Evolutionary conservation across 1,140 invertebrate genomes (phyloP).

Genomic region (Ceratoteleas bidentatus): DNA sequence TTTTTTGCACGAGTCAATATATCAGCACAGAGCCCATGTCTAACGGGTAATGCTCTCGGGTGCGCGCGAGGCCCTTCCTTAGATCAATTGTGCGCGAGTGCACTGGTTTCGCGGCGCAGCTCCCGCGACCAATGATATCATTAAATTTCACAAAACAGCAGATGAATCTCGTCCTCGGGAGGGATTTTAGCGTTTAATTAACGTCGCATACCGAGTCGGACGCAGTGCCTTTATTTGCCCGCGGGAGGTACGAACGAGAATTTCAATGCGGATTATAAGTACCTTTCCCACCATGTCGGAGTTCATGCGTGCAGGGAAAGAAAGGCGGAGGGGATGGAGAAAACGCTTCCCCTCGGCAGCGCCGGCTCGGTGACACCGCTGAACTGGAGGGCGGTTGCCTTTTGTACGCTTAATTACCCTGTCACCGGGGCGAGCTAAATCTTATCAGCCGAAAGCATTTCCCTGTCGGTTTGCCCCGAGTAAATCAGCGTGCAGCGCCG

Average conservation of each 20-base stretch:
- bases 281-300: conserved; percentile 36
- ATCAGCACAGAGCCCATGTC: conserved; percentile 79
- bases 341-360: background rate
- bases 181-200: conserved; percentile 70
- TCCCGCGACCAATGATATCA: conserved; percentile 39
- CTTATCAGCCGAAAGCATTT: no score
- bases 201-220: conserved; percentile 70
- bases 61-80: conserved; percentile 19
- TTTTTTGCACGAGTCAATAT: conserved; percentile 79
- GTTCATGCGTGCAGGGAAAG: conserved; percentile 26
- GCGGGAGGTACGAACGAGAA: conserved; percentile 69
- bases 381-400: no score
- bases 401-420: no score
- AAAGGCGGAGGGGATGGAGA: conserved; percentile 1
- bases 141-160: conserved; percentile 34
- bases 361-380: no score
- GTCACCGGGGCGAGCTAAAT: no score
- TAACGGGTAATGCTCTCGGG: conserved; percentile 77
- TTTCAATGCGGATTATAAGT: conserved; percentile 66
- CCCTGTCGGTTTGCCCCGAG: no score
- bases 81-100: conserved; percentile 36
- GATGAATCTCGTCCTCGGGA: conserved; percentile 23
- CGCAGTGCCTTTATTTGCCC: conserved; percentile 67
- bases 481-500: no score
- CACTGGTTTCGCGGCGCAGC: conserved; percentile 10